Evolutionary conservation across 2,113 vertebrate genomes (phyloP).

Genomic region (Noturus placidus): DNA sequence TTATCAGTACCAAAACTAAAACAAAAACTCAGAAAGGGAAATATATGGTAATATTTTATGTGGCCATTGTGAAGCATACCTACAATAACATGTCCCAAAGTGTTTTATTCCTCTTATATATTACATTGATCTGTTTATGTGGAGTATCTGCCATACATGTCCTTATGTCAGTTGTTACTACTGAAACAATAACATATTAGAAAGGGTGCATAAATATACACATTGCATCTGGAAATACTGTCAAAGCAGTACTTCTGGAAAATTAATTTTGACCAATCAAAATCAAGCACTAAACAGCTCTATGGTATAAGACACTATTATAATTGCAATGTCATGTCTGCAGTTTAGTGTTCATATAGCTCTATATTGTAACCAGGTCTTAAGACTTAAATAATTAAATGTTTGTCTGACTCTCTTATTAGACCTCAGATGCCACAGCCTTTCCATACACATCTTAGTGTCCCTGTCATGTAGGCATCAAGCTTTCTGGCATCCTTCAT

Average conservation of each 20-base stretch:
- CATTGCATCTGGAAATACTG: not conserved
- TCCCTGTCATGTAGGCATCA: not conserved
- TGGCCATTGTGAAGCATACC: too few species aligned
- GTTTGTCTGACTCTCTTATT: not conserved
- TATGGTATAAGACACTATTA: not conserved
- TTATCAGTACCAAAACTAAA: not conserved
- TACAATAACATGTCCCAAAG: not conserved
- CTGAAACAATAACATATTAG: not conserved
- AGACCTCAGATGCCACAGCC: not conserved
- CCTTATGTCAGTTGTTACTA: not conserved
- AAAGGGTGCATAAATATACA: not conserved
- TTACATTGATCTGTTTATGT: not conserved
- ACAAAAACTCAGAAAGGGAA: not conserved
- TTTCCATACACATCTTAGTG: not conserved
- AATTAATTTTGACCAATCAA: not conserved
- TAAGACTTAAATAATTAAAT: not conserved
- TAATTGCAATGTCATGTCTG: not conserved
- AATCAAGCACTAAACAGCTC: not conserved
- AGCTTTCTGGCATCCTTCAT: conserved; percentile 14
- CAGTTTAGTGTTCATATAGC: not conserved
- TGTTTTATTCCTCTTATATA: not conserved
- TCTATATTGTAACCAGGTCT: not conserved
- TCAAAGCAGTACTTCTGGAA: not conserved
- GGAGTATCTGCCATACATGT: not conserved
- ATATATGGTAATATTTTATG: not conserved